Percentiles rank a stretch among this genome's conserved stretches.
These are phyloP conservation scores for Oncorhynchus gorbuscha DNA, from an alignment of 2,113 vertebrate species.

Conservation along the genomic window DNA sequence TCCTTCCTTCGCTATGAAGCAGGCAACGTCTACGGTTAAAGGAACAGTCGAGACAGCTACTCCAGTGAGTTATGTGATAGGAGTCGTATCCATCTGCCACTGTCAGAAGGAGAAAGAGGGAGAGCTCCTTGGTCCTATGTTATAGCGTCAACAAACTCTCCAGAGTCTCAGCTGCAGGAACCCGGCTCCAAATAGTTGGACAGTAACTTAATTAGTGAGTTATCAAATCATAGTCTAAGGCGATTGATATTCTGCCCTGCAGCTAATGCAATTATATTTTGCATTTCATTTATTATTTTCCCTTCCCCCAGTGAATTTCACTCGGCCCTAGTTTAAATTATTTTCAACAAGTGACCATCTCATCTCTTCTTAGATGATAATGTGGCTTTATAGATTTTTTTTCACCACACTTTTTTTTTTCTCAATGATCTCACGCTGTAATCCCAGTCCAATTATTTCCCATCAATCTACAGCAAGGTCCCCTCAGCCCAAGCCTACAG, in stretches of 20 bases:
- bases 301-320: conserved; percentile 31
- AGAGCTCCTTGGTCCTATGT: conserved; percentile 25
- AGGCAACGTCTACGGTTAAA: background rate
- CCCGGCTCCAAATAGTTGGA: conserved; percentile 57
- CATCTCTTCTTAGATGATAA: conserved; percentile 57
- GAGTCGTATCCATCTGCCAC: conserved; percentile 33
- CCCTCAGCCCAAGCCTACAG: conserved; percentile 29
- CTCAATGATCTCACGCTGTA: conserved; percentile 4
- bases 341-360: conserved; percentile 50
- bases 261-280: conserved; percentile 72
- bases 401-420: conserved; percentile 18
- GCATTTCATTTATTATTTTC: conserved; percentile 49
- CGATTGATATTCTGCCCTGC: conserved; percentile 68
- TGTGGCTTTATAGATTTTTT: conserved; percentile 48
- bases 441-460: conserved; percentile 55
- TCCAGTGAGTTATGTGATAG: conserved; percentile 25
- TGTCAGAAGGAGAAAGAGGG: conserved; percentile 30
- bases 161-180: conserved; percentile 54
- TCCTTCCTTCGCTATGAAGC: background rate
- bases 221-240: conserved; percentile 69
- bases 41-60: background rate
- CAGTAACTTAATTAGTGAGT: conserved; percentile 71
- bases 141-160: conserved; percentile 46
- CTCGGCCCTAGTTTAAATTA: conserved; percentile 60
- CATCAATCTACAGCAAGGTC: conserved; percentile 32